Evolutionary conservation across 1,140 invertebrate species (phyloP).

Genomic region (Drosophila setifemur): DNA sequence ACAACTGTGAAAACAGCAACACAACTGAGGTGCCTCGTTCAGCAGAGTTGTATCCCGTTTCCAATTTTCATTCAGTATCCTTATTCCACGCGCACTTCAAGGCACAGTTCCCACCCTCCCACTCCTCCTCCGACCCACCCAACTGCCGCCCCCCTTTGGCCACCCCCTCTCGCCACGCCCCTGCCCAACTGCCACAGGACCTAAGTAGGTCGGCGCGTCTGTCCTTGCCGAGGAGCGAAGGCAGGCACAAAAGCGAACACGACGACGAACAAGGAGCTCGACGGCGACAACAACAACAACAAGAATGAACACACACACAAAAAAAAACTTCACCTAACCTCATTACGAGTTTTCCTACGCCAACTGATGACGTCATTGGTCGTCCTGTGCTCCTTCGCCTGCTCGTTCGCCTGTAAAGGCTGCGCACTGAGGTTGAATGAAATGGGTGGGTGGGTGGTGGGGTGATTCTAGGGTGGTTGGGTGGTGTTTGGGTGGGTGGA

Average conservation of each 20-base stretch:
- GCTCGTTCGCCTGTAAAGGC: constrained; percentile 57
- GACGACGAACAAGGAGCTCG: constrained; percentile 26
- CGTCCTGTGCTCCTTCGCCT: constrained; percentile 49
- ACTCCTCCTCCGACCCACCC: constrained; percentile 3
- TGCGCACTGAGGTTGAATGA: constrained; percentile 38
- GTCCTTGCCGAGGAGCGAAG: constrained; percentile 48
- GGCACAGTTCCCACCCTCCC: neutral
- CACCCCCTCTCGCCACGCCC: neutral
- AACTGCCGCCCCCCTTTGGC: neutral
- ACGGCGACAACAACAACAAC: neutral
- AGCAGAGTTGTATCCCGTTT: constrained; percentile 60
- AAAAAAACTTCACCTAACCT: constrained; percentile 72
- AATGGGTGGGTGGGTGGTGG: neutral
- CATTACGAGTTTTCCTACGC: constrained; percentile 59
- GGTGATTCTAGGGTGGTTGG: no score
- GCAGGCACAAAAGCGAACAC: constrained; percentile 18
- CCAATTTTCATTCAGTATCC: constrained; percentile 77
- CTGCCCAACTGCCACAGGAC: neutral
- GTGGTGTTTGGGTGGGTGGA: no score
- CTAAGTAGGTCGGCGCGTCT: constrained; percentile 66
- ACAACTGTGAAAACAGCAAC: constrained; percentile 13
- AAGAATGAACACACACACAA: neutral
- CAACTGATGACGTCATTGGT: constrained; percentile 74
- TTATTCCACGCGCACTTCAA: constrained; percentile 49
- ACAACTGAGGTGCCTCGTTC: constrained; percentile 2